Conservation (phyloP, 2,113 vertebrate species). For the Perognathus longimembris region DNA sequence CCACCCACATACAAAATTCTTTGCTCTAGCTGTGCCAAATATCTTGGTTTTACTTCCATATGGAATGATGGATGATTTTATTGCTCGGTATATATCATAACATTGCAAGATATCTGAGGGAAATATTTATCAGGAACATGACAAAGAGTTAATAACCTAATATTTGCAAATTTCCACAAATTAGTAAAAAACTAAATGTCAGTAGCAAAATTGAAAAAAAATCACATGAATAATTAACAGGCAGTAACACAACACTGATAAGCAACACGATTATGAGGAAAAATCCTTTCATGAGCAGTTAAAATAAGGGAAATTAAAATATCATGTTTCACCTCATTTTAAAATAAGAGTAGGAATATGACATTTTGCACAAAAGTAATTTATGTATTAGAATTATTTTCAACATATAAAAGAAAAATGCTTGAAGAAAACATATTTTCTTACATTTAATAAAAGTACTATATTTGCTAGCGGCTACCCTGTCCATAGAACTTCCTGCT, state of each 20-base stretch:
- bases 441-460: neutral
- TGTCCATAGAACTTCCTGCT: neutral
- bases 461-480: neutral
- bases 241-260: conserved; percentile 22
- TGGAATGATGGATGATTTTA: conserved; percentile 34
- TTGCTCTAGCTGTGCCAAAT: neutral
- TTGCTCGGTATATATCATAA: neutral
- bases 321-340: conserved; percentile 6
- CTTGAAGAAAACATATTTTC: neutral
- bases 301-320: conserved; percentile 42
- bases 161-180: neutral
- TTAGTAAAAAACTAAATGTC: neutral
- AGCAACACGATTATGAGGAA: neutral
- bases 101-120: neutral
- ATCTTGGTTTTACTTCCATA: neutral
- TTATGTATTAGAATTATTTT: neutral
- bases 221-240: conserved; percentile 7
- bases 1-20: neutral
- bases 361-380: neutral
- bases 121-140: conserved; percentile 34
- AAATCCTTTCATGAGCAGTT: conserved; percentile 31
- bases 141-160: neutral
- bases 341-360: neutral
- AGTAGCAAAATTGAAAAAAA: conserved; percentile 4
- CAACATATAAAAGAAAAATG: neutral